Percentiles rank a stretch among this genome's conserved stretches.
phyloP scores from a whole-genome alignment of 2,797 vertebrate species.

The Sternarchorhynchus goeldii region DNA sequence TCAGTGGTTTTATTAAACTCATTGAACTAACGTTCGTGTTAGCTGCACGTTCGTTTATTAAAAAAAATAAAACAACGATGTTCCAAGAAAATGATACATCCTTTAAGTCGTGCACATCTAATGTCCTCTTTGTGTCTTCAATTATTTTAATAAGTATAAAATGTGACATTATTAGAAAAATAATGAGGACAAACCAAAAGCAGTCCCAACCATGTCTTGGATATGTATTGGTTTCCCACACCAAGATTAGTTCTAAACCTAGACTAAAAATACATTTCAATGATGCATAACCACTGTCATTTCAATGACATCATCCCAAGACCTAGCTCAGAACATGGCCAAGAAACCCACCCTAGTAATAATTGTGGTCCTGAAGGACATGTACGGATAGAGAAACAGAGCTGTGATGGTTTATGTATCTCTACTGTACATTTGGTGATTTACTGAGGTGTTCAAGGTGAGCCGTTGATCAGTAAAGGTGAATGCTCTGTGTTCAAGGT shows the following conservation, averaged over 20 bases:
- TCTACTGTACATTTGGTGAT: neutral
- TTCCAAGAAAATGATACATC: neutral
- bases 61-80: neutral
- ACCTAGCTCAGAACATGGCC: no score
- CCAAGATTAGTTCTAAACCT: no score
- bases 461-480: constrained; percentile 13
- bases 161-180: neutral
- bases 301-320: no score
- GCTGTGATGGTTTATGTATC: neutral
- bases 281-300: no score
- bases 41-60: neutral
- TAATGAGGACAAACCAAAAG: neutral
- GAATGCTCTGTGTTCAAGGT: neutral
- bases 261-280: no score
- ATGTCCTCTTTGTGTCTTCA: neutral
- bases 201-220: neutral
- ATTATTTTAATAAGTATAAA: neutral
- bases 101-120: neutral
- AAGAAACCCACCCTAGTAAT: no score
- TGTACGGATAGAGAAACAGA: no score
- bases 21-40: neutral
- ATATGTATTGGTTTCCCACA: no score
- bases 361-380: no score
- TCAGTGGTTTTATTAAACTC: neutral
- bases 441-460: neutral